Percentiles rank a stretch among this genome's conserved stretches.
These are phyloP conservation scores for Umimayanthus kanabou DNA, from an alignment of 92 coral and sea anemone genomes.

Conservation along the genomic window DNA sequence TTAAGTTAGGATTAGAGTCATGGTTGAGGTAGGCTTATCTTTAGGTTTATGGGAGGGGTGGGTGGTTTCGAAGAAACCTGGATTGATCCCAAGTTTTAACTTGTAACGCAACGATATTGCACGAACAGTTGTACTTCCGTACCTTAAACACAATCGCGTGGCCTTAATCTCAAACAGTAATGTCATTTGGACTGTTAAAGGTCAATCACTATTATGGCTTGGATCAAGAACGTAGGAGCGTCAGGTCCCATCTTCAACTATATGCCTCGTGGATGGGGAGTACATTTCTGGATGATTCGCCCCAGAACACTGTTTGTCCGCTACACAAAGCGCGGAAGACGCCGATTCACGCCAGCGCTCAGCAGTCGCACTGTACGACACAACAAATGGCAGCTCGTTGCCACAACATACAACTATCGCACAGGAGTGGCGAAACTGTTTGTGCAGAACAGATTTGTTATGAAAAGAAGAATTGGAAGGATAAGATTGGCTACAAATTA, in stretches of 20 bases:
- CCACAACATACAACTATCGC: constrained; percentile 12
- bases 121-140: too few species aligned
- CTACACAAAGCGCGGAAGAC: constrained; percentile 55
- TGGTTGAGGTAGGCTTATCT: too few species aligned
- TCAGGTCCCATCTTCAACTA: constrained; percentile 69
- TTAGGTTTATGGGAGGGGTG: too few species aligned
- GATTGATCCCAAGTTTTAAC: too few species aligned
- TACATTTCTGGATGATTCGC: constrained; percentile 68
- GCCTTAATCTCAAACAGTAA: not conserved
- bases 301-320: constrained; percentile 66
- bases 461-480: not conserved
- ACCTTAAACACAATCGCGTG: not conserved
- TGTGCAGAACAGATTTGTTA: constrained; percentile 28
- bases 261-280: constrained; percentile 77
- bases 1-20: too few species aligned
- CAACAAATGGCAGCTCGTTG: constrained; percentile 36
- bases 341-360: constrained; percentile 13
- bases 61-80: too few species aligned
- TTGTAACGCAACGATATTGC: too few species aligned
- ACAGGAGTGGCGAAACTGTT: constrained; percentile 22
- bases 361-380: constrained; percentile 23
- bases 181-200: not conserved
- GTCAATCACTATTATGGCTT: constrained; percentile 72
- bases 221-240: constrained; percentile 73
- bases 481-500: constrained; percentile 26